Conservation (phyloP, 2,113 vertebrate species). For the Orientallactaga bullata region DNA sequence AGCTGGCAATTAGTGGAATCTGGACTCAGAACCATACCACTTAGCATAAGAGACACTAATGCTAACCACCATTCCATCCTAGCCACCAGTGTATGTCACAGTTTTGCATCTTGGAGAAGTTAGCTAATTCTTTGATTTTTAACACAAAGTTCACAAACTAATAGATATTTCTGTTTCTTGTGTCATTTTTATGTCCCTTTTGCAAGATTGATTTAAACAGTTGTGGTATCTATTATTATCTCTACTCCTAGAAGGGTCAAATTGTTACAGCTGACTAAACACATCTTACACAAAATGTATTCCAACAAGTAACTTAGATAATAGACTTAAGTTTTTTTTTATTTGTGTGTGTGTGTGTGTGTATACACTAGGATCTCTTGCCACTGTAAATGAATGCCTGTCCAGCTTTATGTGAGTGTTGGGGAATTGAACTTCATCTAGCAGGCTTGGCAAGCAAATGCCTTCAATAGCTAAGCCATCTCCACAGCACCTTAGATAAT, state of each 20-base stretch:
- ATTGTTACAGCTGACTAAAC: constrained; percentile 37
- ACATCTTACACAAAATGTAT: constrained; percentile 17
- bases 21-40: not conserved
- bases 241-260: constrained; percentile 24
- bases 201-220: constrained; percentile 27
- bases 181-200: not conserved
- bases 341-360: too few species aligned
- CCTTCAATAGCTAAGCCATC: too few species aligned
- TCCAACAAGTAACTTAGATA: not conserved
- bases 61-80: not conserved
- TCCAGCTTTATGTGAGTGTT: too few species aligned
- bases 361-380: too few species aligned
- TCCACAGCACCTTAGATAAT: not conserved
- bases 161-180: not conserved
- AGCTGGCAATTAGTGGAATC: not conserved
- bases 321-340: too few species aligned
- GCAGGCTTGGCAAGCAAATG: too few species aligned
- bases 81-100: not conserved
- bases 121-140: not conserved
- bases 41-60: not conserved
- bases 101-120: not conserved
- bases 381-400: too few species aligned
- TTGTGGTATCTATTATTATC: not conserved
- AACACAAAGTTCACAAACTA: not conserved
- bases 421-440: too few species aligned